A percentile compares a stretch with the other conserved stretches of the same genome.
Conservation (phyloP, 1,140 invertebrate species). For the Heterodera schachtii region DNA sequence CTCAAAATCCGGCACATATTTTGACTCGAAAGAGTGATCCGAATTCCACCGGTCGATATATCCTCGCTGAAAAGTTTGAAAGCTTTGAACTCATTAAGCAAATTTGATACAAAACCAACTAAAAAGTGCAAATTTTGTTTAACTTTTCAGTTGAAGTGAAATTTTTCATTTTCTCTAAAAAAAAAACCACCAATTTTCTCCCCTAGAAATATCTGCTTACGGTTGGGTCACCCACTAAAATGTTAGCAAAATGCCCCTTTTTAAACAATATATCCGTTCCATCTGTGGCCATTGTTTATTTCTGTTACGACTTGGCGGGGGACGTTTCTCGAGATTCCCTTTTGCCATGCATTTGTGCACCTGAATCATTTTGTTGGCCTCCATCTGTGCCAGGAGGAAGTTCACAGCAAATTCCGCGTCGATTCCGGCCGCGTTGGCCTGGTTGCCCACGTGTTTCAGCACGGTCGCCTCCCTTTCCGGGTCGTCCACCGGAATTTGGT, state of each 20-base stretch:
- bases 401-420: neutral
- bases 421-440: neutral
- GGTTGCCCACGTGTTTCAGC: neutral
- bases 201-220: too few relatives aligned
- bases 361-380: conserved; percentile 6
- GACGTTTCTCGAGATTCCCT: neutral
- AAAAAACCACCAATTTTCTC: too few relatives aligned
- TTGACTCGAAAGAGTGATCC: neutral
- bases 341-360: neutral
- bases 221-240: too few relatives aligned
- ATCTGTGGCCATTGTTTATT: too few relatives aligned
- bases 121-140: too few relatives aligned
- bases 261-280: too few relatives aligned
- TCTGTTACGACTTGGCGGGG: too few relatives aligned
- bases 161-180: too few relatives aligned
- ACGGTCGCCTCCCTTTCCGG: neutral
- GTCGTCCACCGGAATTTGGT: neutral
- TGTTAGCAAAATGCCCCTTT: too few relatives aligned
- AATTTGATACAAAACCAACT: too few relatives aligned
- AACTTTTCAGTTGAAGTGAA: too few relatives aligned
- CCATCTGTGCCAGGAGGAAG: conserved; percentile 5
- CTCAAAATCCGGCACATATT: neutral
- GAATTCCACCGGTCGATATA: neutral
- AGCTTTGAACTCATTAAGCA: too few relatives aligned
- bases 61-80: neutral